Base-by-base conservation (phyloP, 1,140 invertebrate species). In the Drosophila littoralis region DNA sequence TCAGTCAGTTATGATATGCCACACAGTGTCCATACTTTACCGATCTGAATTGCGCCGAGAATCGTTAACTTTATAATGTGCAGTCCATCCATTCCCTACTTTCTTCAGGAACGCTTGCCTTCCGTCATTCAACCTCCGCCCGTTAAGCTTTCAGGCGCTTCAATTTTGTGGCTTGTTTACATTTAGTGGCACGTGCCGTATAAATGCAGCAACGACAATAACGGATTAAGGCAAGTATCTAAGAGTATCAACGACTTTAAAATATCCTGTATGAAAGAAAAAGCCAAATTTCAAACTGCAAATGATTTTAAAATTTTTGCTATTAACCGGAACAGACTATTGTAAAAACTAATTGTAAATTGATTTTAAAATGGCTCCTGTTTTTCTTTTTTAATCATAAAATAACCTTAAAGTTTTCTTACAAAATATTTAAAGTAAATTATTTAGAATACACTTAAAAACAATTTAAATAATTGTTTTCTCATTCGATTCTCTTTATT, bases 101-200 rank as follows among this genome's bases (percentile, higher is more conserved):
- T 22, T 46, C 45, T 12, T 46, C 6, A 15, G 10, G 17, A 46
- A 46, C 1, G 2, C 8, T 22, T 15, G 45, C 2, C 6, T 46
- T 7, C 7, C 9, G 17, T 8, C 1, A 35, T 6, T 6, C 32
- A 35, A 12, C n/a, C 13, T 42, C 6, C 40, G 12, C 7, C 13
- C 40, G 40, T 13, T 7, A 7, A n/a, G 40, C 33, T 84, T 64
- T 68, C 51, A 65, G 50, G 66, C 64, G 60, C 65, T 69, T 64
- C 65, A 61, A 59, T 73, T 82, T 50, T 88, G 76, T 52, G 72
- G 82, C 79, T 88, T 86, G 82, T 86, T 86, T 86, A 86, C 82
- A 86, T 88, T 82, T 77, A 73, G 79, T 68, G 82, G 83, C 82
- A 86, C 82, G 82, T 86, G 82, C 75, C 83, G 57, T 51, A 28